These are phyloP conservation scores for Hymenochirus boettgeri DNA, from an alignment of 2,113 vertebrate species.

Conservation along the genomic window DNA sequence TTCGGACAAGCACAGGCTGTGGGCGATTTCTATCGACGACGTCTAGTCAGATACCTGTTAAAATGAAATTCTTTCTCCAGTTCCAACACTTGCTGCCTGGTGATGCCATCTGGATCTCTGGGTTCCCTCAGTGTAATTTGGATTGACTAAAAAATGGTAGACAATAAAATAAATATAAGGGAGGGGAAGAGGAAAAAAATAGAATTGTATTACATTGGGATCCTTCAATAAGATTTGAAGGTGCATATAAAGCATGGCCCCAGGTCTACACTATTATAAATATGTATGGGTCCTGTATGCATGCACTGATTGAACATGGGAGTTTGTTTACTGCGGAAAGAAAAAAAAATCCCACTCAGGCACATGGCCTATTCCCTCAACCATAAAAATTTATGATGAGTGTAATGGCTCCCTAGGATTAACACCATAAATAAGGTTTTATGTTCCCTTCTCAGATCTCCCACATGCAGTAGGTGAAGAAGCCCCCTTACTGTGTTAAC, in stretches of 20 bases:
- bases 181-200: conserved; percentile 1
- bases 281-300: background rate
- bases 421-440: conserved; percentile 53
- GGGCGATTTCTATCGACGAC: conserved; percentile 97
- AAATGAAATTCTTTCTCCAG: conserved; percentile 99
- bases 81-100: conserved; percentile 97
- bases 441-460: conserved; percentile 10
- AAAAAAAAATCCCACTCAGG: conserved; percentile 67
- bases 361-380: conserved; percentile 84
- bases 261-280: background rate
- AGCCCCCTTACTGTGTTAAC: conserved; percentile 90
- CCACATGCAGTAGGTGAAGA: conserved; percentile 10
- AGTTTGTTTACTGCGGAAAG: conserved; percentile 62
- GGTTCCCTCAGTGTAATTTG: conserved; percentile 95
- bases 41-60: conserved; percentile 98
- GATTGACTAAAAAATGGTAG: conserved; percentile 91
- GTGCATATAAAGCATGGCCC: background rate
- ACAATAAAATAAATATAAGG: conserved; percentile 38
- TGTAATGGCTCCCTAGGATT: conserved; percentile 83
- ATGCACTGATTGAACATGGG: conserved; percentile 52
- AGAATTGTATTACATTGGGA: conserved; percentile 12
- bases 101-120: conserved; percentile 94
- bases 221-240: background rate
- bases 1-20: conserved; percentile 93
- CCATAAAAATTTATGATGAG: conserved; percentile 96